These are phyloP conservation scores for Athalia rosae DNA, from an alignment of 2,888 invertebrate genomes.

Conservation along the genomic window DNA sequence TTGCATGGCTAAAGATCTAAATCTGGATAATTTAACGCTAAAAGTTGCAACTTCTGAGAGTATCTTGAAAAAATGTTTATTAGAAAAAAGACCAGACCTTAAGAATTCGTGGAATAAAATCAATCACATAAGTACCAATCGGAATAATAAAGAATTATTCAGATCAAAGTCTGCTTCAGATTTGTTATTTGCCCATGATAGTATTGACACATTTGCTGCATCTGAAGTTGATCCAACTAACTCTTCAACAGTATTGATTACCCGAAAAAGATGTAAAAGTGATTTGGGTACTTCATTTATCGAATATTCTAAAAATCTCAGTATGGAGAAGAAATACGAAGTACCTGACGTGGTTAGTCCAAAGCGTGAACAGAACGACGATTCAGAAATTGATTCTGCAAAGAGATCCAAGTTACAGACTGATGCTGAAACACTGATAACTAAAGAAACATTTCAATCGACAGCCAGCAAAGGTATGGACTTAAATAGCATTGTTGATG, in stretches of 20 bases:
- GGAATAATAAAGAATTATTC: constrained; percentile 55
- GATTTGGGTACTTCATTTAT: constrained; percentile 17
- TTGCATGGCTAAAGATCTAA: constrained; percentile 67
- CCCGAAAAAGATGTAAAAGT: constrained; percentile 30
- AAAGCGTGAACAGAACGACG: background rate
- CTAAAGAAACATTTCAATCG: background rate
- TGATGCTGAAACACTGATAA: background rate
- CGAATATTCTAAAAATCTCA: constrained; percentile 13
- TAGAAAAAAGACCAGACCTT: constrained; percentile 48
- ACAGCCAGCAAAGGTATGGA: background rate
- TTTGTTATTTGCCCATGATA: constrained; percentile 45
- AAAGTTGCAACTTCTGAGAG: constrained; percentile 51
- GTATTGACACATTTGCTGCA: background rate
- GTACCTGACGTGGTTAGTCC: background rate
- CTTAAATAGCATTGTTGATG: background rate
- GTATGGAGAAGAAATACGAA: background rate
- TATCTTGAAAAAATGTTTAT: constrained; percentile 11
- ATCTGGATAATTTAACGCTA: constrained; percentile 58
- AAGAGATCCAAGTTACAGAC: background rate
- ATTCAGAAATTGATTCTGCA: background rate
- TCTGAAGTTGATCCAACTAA: background rate
- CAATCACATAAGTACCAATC: constrained; percentile 5
- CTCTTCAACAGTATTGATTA: background rate
- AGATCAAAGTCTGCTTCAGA: constrained; percentile 60
- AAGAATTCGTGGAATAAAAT: constrained; percentile 45